These are phyloP conservation scores for Megalops atlanticus DNA, from an alignment of 2,113 vertebrate genomes.

Conservation along the genomic window DNA sequence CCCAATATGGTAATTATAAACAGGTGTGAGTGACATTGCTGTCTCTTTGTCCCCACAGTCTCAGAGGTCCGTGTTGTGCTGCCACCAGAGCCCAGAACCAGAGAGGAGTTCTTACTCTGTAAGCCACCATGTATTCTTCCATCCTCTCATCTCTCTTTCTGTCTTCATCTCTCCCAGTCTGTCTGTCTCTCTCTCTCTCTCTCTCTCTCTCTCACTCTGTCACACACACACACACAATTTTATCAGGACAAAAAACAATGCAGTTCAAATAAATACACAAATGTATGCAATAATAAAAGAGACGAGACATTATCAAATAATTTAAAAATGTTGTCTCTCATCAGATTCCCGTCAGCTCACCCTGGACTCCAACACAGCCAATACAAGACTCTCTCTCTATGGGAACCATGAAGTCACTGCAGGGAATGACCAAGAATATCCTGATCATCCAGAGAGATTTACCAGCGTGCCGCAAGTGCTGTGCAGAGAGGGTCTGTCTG, in stretches of 20 bases:
- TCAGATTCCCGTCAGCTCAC: constrained; percentile 11
- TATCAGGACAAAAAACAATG: too few species aligned
- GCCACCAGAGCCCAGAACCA: constrained; percentile 25
- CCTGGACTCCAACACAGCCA: constrained; percentile 25
- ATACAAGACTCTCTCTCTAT: neutral
- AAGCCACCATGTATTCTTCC: neutral
- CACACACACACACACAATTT: too few species aligned
- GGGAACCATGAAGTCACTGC: neutral
- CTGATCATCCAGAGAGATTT: constrained; percentile 23
- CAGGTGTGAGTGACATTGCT: neutral
- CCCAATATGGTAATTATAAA: neutral
- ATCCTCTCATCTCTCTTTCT: neutral
- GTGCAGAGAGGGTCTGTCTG: constrained; percentile 29
- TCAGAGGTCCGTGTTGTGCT: neutral
- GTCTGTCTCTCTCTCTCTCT: too few species aligned
- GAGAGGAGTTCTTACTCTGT: constrained; percentile 33
- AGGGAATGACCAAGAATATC: neutral
- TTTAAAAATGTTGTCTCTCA: neutral
- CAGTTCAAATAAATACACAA: too few species aligned
- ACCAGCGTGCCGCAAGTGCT: constrained; percentile 12
- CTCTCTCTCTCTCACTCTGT: too few species aligned
- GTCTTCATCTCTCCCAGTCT: too few species aligned
- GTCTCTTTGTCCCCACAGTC: neutral
- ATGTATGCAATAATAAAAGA: neutral
- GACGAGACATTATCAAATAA: neutral